A percentile compares a stretch with the other conserved stretches of the same genome.
These are phyloP conservation scores for Cricetomys ansorgei DNA, from an alignment of 2,113 vertebrate species.

Conservation along the genomic window DNA sequence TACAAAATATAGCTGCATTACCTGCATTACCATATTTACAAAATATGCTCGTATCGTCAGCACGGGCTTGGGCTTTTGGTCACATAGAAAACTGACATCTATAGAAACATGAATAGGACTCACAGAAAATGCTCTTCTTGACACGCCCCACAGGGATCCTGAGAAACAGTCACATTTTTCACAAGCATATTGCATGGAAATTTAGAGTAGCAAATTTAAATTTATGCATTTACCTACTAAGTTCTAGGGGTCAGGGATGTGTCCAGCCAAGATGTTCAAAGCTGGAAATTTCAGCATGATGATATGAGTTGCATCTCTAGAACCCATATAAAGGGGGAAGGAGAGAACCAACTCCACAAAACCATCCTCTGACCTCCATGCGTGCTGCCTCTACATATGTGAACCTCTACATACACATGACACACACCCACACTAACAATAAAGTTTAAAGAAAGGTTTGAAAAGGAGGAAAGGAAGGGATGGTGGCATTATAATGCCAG, in stretches of 20 bases:
- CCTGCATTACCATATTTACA: background rate
- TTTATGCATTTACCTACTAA: background rate
- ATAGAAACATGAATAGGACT: background rate
- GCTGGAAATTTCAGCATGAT: background rate
- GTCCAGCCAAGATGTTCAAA: background rate
- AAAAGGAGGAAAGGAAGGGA: too few species aligned
- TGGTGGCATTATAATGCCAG: background rate
- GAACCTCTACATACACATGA: too few species aligned
- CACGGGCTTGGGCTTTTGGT: background rate
- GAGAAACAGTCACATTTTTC: conserved; percentile 37
- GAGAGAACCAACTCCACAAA: background rate
- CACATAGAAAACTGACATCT: background rate
- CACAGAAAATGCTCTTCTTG: background rate
- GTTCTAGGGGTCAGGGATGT: background rate
- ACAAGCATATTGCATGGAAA: background rate
- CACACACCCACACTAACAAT: background rate
- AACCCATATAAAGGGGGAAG: background rate
- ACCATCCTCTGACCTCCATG: too few species aligned
- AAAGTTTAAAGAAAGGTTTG: background rate
- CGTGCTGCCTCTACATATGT: background rate
- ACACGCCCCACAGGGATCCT: background rate
- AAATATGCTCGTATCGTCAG: background rate
- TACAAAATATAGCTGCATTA: conserved; percentile 6
- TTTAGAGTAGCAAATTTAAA: conserved; percentile 23
- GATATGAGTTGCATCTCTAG: too few species aligned